Evolutionary conservation across 2,113 vertebrate genomes (phyloP), one percentile per base, ranked within the genome.

Genomic region (Tauraco erythrolophus): DNA sequence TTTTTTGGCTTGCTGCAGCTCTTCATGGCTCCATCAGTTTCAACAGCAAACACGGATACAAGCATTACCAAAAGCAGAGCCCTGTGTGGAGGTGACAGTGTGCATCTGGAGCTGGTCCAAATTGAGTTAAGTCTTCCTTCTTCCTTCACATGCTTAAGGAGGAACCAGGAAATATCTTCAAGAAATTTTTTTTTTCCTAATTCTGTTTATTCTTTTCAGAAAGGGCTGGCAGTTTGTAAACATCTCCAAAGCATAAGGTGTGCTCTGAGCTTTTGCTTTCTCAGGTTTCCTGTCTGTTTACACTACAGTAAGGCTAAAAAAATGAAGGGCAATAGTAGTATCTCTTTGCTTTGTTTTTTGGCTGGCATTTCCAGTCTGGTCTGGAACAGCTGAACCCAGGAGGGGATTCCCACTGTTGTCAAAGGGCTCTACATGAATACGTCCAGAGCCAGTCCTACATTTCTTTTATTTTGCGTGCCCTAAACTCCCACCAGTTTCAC

Each of bases 141-240:
- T 69, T 39, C 53, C 28, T 79, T 92, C 75, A 54, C 22, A 4
- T 17, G 23, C 37, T 90, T 85, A 43, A 92, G 66, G 58, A 93
- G 91, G 90, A 96, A 89, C 65, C 41, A 93, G 92, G 95, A 95
- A 94, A 56, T 89, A 83, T 39, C 64, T 71, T 81, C 46, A 88
- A 58, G 61, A 45, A n/a, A 37, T 24, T 80, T 70, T 85, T 60
- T 69, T 46, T 27, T 37, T 48, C 7, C 37, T 81, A 58, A 81
- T 79, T 94, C 87, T 77, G 24, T 24, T 93, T 89, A 31, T 71
- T 81, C 39, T 93, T 77, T 91, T 84, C 65, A 74, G 76, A 88
- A 93, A 92, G 51, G 22, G 18, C 37, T 89, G 70, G 43, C 25
- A 88, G 35, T 62, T 21, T 84, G 24, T 87, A 92, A 91, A 94